Percentiles rank a stretch among this genome's conserved stretches.
Evolutionary conservation across 2,888 invertebrate genomes (phyloP).

Genomic region (Vesta saturnalis): DNA sequence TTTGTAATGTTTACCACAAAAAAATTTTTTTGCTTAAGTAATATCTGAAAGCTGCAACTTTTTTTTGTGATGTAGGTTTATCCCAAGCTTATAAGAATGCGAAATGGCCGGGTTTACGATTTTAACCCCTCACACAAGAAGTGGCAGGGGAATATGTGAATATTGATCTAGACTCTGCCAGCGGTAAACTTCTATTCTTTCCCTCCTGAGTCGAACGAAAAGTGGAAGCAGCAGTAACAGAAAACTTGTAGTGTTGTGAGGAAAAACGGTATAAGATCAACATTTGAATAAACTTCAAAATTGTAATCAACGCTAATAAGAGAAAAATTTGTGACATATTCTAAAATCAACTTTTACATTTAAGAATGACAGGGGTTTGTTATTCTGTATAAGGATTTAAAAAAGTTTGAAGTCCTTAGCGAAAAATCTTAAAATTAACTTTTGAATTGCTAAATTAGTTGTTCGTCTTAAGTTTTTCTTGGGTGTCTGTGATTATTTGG

Average conservation of each 20-base stretch:
- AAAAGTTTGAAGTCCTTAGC: not conserved
- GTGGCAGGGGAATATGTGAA: slow-evolving; percentile 56
- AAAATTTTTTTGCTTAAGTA: slow-evolving; percentile 44
- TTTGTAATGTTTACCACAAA: slow-evolving; percentile 57
- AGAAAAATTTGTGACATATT: slow-evolving; percentile 8
- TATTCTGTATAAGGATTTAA: not conserved
- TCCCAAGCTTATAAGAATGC: slow-evolving; percentile 41
- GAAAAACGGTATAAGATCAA: slow-evolving; percentile 30
- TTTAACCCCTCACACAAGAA: slow-evolving; percentile 51
- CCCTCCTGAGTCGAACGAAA: slow-evolving; percentile 46
- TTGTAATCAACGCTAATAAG: not conserved
- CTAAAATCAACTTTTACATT: slow-evolving; percentile 2
- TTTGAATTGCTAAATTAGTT: slow-evolving; percentile 13
- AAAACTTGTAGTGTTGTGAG: slow-evolving; percentile 49
- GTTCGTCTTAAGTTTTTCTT: slow-evolving; percentile 9
- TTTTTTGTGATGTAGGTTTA: slow-evolving; percentile 32
- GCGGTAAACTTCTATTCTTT: slow-evolving; percentile 58
- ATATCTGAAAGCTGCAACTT: too few species aligned
- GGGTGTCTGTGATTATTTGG: not conserved
- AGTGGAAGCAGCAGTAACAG: slow-evolving; percentile 44
- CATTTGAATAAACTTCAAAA: slow-evolving; percentile 2
- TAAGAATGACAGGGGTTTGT: not conserved
- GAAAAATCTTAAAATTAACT: slow-evolving; percentile 8
- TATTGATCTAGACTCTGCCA: slow-evolving; percentile 56
- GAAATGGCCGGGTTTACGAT: slow-evolving; percentile 40